Evolutionary conservation across 1,140 invertebrate species (phyloP).

Genomic region (Mercenaria mercenaria): DNA sequence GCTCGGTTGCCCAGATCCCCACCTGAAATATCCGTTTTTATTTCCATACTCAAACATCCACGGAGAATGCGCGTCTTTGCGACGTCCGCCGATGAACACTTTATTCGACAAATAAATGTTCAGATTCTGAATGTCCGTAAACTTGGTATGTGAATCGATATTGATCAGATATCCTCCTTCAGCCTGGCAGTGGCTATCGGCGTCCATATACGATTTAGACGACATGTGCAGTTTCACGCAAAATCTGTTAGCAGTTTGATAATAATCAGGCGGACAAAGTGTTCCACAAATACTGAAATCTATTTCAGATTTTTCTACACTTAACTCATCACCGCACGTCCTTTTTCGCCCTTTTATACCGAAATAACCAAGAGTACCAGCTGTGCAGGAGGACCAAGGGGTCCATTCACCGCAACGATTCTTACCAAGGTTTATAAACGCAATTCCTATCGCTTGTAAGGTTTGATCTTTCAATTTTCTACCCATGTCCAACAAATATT

Average conservation of each 20-base stretch:
- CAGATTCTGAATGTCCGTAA: background rate
- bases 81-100: background rate
- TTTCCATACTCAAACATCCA: background rate
- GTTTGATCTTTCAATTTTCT: too few relatives aligned
- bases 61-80: background rate
- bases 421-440: background rate
- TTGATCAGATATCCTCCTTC: background rate
- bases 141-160: background rate
- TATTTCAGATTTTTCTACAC: too few relatives aligned
- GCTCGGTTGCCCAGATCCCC: background rate
- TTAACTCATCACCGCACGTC: background rate
- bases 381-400: background rate
- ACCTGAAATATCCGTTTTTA: background rate
- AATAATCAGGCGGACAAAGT: background rate
- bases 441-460: background rate
- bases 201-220: background rate
- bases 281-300: background rate
- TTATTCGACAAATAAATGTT: background rate
- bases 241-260: background rate
- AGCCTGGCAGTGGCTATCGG: background rate
- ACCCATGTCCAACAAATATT: too few relatives aligned
- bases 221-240: background rate
- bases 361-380: background rate
- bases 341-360: background rate
- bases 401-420: background rate